Evolutionary conservation across 2,113 vertebrate genomes (phyloP).

Genomic region (Corythaeola cristata): DNA sequence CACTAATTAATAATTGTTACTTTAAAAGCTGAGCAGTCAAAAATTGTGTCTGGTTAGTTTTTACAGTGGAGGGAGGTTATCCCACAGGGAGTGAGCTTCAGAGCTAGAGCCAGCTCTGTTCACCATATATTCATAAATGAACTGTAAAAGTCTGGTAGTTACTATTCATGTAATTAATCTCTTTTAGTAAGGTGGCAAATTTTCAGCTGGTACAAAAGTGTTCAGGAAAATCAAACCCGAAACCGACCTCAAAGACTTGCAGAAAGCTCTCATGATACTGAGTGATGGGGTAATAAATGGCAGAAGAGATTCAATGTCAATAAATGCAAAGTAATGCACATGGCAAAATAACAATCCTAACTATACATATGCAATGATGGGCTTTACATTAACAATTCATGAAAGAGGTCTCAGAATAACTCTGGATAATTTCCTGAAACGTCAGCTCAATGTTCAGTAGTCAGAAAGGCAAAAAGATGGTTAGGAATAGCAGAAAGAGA

Average conservation of each 20-base stretch:
- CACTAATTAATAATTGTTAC: neutral
- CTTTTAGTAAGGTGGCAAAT: neutral
- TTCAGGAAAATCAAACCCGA: conserved; percentile 1
- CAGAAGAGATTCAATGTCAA: conserved; percentile 69
- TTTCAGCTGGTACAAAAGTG: neutral
- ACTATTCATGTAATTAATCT: neutral
- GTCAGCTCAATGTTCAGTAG: conserved; percentile 55
- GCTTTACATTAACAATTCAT: conserved; percentile 69
- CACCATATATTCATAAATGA: neutral
- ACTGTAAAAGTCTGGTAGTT: neutral
- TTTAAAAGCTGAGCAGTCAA: neutral
- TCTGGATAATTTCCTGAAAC: conserved; percentile 67
- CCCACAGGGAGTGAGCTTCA: neutral
- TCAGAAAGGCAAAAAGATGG: conserved; percentile 17
- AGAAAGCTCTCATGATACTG: neutral
- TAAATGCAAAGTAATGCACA: conserved; percentile 72
- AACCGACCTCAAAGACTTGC: conserved; percentile 4
- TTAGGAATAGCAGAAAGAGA: neutral
- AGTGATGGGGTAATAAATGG: neutral
- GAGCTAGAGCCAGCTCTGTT: neutral
- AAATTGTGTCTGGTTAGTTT: neutral
- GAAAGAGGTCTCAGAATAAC: conserved; percentile 69
- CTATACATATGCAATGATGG: conserved; percentile 69
- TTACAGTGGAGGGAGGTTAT: neutral
- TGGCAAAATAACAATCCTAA: conserved; percentile 59